Conservation (phyloP, 2,113 vertebrate genomes). For the Oreocharis arfaki region DNA sequence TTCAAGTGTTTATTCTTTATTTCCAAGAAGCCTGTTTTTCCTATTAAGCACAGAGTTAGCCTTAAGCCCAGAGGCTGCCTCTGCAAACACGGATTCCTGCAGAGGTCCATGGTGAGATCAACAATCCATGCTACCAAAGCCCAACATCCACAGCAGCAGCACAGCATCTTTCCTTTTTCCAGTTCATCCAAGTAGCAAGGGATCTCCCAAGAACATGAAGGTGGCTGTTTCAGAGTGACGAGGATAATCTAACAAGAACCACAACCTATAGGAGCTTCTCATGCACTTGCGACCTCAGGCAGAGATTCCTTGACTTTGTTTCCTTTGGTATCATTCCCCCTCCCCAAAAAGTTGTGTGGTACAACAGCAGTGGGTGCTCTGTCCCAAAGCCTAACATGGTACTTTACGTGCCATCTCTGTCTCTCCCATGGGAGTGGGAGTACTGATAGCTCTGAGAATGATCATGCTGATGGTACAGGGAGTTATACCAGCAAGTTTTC, state of each 20-base stretch:
- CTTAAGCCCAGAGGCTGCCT: not conserved
- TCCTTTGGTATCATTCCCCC: not conserved
- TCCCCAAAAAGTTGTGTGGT: not conserved
- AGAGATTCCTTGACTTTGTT: not conserved
- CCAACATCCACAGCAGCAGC: not conserved
- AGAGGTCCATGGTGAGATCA: not conserved
- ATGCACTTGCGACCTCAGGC: not conserved
- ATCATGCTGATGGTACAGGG: not conserved
- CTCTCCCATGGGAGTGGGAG: not conserved
- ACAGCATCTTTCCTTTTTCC: not conserved
- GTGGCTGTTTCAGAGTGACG: not conserved
- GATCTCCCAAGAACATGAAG: not conserved
- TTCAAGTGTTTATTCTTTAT: not conserved
- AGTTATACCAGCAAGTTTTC: not conserved
- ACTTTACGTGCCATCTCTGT: not conserved
- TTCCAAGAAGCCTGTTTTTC: not conserved
- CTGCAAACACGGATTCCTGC: not conserved
- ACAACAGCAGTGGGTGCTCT: not conserved
- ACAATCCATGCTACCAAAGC: accelerated
- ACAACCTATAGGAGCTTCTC: accelerated
- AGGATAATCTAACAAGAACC: not conserved
- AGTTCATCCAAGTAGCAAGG: not conserved
- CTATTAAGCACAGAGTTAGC: not conserved
- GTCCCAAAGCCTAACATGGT: not conserved
- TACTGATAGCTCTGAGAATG: not conserved